Conservation (phyloP, 2,888 invertebrate genomes). For the Ennomos fuscantarius region DNA sequence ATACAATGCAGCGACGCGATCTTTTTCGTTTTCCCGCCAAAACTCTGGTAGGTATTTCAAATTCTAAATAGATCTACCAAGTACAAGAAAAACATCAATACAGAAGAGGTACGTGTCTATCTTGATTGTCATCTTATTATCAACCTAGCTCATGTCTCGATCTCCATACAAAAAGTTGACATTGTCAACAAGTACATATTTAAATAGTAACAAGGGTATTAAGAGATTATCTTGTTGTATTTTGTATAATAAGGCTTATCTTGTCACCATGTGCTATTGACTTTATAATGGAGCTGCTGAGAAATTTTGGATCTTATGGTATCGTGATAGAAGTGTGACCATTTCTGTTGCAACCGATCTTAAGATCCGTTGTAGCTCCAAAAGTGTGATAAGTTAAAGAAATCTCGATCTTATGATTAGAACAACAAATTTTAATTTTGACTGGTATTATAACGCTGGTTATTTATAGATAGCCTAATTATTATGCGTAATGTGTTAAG, state of each 20-base stretch:
- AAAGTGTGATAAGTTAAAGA: no score
- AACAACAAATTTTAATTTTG: no score
- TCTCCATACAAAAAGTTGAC: constrained; percentile 8
- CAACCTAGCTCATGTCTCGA: background rate
- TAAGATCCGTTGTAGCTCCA: no score
- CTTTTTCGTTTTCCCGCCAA: no score
- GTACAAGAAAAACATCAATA: background rate
- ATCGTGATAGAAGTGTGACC: background rate
- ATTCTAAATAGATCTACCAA: no score
- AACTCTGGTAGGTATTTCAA: no score
- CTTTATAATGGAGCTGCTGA: background rate
- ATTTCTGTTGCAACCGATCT: no score
- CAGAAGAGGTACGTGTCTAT: background rate
- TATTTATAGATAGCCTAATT: no score
- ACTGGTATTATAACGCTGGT: no score
- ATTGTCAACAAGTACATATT: constrained; percentile 13
- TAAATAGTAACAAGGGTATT: constrained; percentile 25
- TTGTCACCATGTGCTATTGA: constrained; percentile 14
- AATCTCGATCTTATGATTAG: no score
- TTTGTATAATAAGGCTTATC: constrained; percentile 18
- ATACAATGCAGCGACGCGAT: no score
- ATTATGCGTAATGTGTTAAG: no score
- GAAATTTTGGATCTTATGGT: background rate
- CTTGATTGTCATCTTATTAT: constrained; percentile 2
- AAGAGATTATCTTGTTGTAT: constrained; percentile 28